phyloP scores from a whole-genome alignment of 2,888 invertebrate species.

The Hedychridium roseum region DNA sequence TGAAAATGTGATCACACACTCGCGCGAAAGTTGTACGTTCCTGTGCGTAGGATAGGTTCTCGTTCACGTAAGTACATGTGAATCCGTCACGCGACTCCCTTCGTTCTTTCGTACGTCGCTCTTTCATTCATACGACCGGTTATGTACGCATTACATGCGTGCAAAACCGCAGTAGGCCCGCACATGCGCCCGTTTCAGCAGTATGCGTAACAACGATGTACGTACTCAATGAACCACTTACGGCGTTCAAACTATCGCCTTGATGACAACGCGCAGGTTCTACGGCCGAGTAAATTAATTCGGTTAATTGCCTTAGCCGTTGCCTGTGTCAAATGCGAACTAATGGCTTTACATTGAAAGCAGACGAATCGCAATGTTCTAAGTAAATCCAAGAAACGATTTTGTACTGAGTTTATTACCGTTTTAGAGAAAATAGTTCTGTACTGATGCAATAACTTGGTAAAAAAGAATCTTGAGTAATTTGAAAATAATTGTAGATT shows the following conservation, averaged over 20 bases:
- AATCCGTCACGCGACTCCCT: slow-evolving; percentile 46
- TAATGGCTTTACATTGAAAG: too few species aligned
- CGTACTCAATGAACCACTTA: slow-evolving; percentile 29
- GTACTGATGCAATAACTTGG: too few species aligned
- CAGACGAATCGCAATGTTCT: too few species aligned
- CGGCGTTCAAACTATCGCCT: slow-evolving; percentile 9
- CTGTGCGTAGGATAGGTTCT: too few species aligned
- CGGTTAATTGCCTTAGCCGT: slow-evolving; percentile 10
- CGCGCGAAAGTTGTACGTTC: too few species aligned
- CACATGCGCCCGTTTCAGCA: slow-evolving; percentile 32
- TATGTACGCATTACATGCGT: slow-evolving; percentile 20
- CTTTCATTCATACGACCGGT: slow-evolving; percentile 44
- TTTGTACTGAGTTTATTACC: too few species aligned
- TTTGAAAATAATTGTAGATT: too few species aligned
- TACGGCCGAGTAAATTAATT: background rate
- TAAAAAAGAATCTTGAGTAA: too few species aligned
- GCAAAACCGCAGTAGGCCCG: slow-evolving; percentile 20
- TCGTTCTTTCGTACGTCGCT: slow-evolving; percentile 28
- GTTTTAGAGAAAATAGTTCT: too few species aligned
- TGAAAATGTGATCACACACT: too few species aligned
- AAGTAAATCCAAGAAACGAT: too few species aligned
- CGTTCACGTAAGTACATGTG: slow-evolving; percentile 32
- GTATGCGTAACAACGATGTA: slow-evolving; percentile 23
- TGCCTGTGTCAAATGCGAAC: too few species aligned
- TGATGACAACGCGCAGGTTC: slow-evolving; percentile 2